phyloP scores from a whole-genome alignment of 2,113 vertebrate species.

The Dissostichus mawsoni region DNA sequence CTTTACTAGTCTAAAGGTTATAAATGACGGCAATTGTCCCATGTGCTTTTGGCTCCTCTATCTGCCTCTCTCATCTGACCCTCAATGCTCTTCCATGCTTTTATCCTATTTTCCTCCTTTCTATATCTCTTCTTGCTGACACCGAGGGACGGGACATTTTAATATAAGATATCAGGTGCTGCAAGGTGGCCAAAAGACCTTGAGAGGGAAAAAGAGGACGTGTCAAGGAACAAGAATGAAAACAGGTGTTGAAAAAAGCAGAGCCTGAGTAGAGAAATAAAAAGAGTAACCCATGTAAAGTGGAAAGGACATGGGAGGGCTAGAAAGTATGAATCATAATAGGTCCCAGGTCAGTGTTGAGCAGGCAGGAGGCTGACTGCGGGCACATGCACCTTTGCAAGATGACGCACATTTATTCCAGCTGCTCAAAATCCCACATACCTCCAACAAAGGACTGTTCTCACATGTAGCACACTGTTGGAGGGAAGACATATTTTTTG shows the following conservation, averaged over 20 bases:
- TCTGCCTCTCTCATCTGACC: slow-evolving; percentile 57
- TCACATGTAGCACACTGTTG: slow-evolving; percentile 38
- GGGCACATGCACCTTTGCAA: slow-evolving; percentile 49
- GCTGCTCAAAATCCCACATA: slow-evolving; percentile 54
- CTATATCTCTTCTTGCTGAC: slow-evolving; percentile 24
- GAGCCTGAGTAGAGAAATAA: slow-evolving; percentile 5
- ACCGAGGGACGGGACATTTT: slow-evolving; percentile 50
- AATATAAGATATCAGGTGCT: slow-evolving; percentile 52
- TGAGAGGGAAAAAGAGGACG: not conserved
- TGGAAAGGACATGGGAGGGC: slow-evolving; percentile 31
- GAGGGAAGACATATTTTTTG: slow-evolving; percentile 14
- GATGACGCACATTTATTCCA: slow-evolving; percentile 58
- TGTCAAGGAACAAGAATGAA: slow-evolving; percentile 12
- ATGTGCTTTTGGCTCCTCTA: slow-evolving; percentile 28
- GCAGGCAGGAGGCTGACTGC: slow-evolving; percentile 42
- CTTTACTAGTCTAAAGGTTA: slow-evolving; percentile 43
- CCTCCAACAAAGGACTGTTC: slow-evolving; percentile 30
- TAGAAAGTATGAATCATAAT: slow-evolving; percentile 57
- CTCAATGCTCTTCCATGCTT: slow-evolving; percentile 17
- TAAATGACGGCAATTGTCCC: slow-evolving; percentile 42
- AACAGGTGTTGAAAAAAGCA: not conserved
- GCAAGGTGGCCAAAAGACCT: slow-evolving; percentile 41
- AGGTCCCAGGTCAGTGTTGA: slow-evolving; percentile 47
- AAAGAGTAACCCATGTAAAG: slow-evolving; percentile 27
- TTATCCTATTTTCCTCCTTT: slow-evolving; percentile 48